Percentiles rank a stretch among this genome's conserved stretches.
phyloP scores from a whole-genome alignment of 2,113 vertebrate species.

The Mesitornis unicolor region DNA sequence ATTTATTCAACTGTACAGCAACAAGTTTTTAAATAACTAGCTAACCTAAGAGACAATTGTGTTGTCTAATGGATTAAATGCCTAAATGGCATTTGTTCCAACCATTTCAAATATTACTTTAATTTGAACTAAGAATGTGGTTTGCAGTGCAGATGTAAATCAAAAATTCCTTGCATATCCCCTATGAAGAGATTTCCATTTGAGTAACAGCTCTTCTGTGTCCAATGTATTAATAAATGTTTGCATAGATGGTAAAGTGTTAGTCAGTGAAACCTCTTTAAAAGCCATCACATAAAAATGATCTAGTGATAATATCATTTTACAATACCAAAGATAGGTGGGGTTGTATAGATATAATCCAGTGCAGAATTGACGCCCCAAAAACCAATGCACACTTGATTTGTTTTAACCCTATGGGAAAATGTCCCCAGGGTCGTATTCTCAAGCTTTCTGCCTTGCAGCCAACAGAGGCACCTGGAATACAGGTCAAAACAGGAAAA shows the following conservation, averaged over 20 bases:
- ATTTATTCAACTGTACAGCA: not conserved
- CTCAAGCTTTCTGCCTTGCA: not conserved
- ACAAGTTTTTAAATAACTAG: not conserved
- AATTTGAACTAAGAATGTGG: not conserved
- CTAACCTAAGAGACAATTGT: not conserved
- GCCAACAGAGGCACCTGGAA: not conserved
- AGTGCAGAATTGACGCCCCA: not conserved
- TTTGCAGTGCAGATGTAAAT: not conserved
- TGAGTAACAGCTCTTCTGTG: not conserved
- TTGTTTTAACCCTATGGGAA: not conserved
- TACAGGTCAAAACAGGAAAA: not conserved
- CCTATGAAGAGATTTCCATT: not conserved
- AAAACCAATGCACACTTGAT: not conserved
- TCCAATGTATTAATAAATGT: not conserved
- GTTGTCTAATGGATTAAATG: no score
- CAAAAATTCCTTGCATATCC: not conserved
- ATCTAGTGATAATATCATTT: not conserved
- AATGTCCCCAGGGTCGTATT: not conserved
- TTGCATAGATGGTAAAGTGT: not conserved
- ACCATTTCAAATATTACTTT: not conserved
- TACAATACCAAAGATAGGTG: not conserved
- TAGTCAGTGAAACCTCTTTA: not conserved
- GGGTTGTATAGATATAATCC: not conserved
- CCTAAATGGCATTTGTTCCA: not conserved
- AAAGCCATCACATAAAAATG: not conserved